These are phyloP conservation scores for Pheosia gnoma DNA, from an alignment of 2,888 invertebrate genomes.

Conservation along the genomic window DNA sequence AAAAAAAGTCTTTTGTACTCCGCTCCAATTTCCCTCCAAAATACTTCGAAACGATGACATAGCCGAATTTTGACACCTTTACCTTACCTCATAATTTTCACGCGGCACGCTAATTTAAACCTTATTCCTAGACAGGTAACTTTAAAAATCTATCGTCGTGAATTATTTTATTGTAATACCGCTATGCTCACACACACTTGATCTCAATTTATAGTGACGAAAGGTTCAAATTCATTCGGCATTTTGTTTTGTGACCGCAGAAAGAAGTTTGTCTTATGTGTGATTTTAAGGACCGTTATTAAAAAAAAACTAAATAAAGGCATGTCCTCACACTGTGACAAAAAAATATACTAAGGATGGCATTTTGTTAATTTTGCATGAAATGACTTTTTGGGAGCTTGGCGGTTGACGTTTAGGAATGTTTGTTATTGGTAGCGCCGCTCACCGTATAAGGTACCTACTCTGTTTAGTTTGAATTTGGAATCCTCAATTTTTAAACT, in stretches of 20 bases:
- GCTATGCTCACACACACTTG: not conserved
- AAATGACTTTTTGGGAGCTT: slow-evolving; percentile 60
- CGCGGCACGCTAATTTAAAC: slow-evolving; percentile 8
- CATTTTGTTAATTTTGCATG: slow-evolving; percentile 72
- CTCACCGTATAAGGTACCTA: too few relatives aligned
- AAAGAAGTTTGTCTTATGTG: slow-evolving; percentile 29
- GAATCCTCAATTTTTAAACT: too few relatives aligned
- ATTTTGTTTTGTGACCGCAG: not conserved
- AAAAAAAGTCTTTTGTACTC: slow-evolving; percentile 44
- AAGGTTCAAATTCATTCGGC: slow-evolving; percentile 22
- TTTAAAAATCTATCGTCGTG: slow-evolving; percentile 7
- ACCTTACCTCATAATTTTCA: slow-evolving; percentile 9
- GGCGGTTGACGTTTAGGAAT: slow-evolving; percentile 16
- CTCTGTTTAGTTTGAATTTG: too few relatives aligned
- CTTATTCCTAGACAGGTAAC: accelerated
- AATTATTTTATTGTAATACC: not conserved
- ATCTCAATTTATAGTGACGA: accelerated
- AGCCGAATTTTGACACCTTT: slow-evolving; percentile 49
- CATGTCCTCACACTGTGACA: slow-evolving; percentile 57
- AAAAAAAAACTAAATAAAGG: slow-evolving; percentile 56
- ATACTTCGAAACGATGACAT: slow-evolving; percentile 58
- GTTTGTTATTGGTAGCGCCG: slow-evolving; percentile 24
- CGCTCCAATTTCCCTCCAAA: slow-evolving; percentile 55
- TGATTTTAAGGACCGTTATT: slow-evolving; percentile 51
- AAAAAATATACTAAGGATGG: slow-evolving; percentile 53